Evolutionary conservation across 2,888 invertebrate genomes (phyloP).

Genomic region (Clivina fossor): DNA sequence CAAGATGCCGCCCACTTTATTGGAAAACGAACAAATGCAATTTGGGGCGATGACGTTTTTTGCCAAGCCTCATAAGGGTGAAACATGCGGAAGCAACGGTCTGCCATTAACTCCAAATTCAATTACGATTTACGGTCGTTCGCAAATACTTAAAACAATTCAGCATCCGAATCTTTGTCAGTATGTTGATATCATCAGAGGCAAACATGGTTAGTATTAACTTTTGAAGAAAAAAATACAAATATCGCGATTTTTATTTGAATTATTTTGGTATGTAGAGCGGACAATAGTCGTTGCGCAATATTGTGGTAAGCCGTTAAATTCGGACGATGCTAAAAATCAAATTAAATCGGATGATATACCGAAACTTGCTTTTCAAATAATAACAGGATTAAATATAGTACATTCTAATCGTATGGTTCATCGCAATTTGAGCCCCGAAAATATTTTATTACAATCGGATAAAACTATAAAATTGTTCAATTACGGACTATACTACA

Average conservation of each 20-base stretch:
- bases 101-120: conserved; percentile 95
- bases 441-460: conserved; percentile 77
- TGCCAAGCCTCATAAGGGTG: conserved; percentile 85
- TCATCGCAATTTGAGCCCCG: conserved; percentile 78
- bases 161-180: conserved; percentile 81
- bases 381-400: conserved; percentile 70
- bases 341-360: conserved; percentile 57
- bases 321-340: conserved; percentile 54
- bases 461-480: conserved; percentile 79
- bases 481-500: conserved; percentile 90
- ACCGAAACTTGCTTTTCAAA: conserved; percentile 69
- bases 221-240: conserved; percentile 13
- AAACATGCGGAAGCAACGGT: conserved; percentile 93
- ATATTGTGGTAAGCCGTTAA: conserved; percentile 69
- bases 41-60: conserved; percentile 91
- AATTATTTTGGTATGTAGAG: conserved; percentile 58
- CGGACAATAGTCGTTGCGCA: conserved; percentile 82
- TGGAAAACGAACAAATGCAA: conserved; percentile 56
- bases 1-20: conserved; percentile 49
- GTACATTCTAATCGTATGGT: conserved; percentile 73
- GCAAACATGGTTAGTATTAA: conserved; percentile 80
- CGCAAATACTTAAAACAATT: conserved; percentile 78
- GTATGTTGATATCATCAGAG: conserved; percentile 88
- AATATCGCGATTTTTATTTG: conserved; percentile 11
- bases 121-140: conserved; percentile 87